phyloP scores from a whole-genome alignment of 2,113 vertebrate species.

The Silurus glanis region DNA sequence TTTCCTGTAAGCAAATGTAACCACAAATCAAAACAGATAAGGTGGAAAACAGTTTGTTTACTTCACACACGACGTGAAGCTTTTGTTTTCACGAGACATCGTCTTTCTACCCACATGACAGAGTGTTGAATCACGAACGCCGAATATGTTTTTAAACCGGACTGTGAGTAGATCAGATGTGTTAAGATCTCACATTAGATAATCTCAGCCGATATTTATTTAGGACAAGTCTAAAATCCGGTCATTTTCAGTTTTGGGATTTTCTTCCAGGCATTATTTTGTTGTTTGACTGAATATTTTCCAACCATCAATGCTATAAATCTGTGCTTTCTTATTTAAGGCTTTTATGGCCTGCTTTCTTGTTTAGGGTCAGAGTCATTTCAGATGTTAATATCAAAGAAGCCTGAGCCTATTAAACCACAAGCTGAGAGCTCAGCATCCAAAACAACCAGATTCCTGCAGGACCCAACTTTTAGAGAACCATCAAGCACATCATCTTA shows the following conservation, averaged over 20 bases:
- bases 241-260: background rate
- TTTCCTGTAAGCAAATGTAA: background rate
- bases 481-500: background rate
- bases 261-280: background rate
- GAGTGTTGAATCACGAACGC: background rate
- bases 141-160: background rate
- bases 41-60: background rate
- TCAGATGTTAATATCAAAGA: background rate
- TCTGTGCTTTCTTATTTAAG: background rate
- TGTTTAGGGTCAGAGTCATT: background rate
- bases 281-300: background rate
- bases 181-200: background rate
- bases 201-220: background rate
- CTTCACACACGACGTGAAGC: background rate
- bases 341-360: background rate
- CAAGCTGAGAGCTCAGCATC: background rate
- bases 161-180: background rate
- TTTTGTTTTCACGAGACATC: background rate
- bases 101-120: background rate
- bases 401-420: background rate
- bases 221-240: background rate
- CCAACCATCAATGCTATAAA: background rate
- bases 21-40: background rate
- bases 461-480: background rate
- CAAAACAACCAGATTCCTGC: background rate